Base-by-base conservation (phyloP, 2,113 vertebrate species). In the Hippocampus mohnikei region DNA sequence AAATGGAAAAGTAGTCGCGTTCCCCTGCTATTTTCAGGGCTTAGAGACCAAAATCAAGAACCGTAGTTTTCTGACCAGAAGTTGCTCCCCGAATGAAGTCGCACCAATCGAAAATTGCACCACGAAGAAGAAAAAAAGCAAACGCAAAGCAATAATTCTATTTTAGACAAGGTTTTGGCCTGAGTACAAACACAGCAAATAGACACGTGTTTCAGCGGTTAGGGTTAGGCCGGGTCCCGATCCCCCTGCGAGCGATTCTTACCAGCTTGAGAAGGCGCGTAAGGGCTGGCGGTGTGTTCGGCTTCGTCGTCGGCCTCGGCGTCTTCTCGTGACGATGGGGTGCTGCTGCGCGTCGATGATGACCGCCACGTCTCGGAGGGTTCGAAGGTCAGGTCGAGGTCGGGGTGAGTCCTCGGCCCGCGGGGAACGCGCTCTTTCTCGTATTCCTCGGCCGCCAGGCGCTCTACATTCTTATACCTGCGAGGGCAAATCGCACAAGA, bases 381-480 rank as follows among this genome's bases (percentile, higher is more conserved):
- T 67, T 90, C 92, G 84, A 95, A 91, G 85, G 91, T 93, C 85
- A 95, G 89, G 81, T 90, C 91, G 78, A 96, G 87, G 81, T 92
- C 93, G 73, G 91, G 84, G 81, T 90, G 93, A 70, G 71, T 94
- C 92, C 89, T 94, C 0, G 85, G 91, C 70, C 60, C 77, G 23
- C 85, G 67, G 33, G 63, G 82, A 79, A 94, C 83, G 69, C 93
- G 95, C 11, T 95, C 94, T 11, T 92, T 93, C 91, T 96, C 96
- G 41, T 91, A 96, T 11, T 95, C 95, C 86, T 98, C 95, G 0
- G 94, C 94, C 13, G 95, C 96, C 86, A 95, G 85, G 61, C 94
- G 94, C 83, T 98, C 96, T 86, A 96, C 93, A 85, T 94, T 94
- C 91, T 96, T 97, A 91, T 96, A 98, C 94, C 97, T 99, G 82